Conservation (phyloP, 2,113 vertebrate species). For the Chamaetylas fuelleborni region DNA sequence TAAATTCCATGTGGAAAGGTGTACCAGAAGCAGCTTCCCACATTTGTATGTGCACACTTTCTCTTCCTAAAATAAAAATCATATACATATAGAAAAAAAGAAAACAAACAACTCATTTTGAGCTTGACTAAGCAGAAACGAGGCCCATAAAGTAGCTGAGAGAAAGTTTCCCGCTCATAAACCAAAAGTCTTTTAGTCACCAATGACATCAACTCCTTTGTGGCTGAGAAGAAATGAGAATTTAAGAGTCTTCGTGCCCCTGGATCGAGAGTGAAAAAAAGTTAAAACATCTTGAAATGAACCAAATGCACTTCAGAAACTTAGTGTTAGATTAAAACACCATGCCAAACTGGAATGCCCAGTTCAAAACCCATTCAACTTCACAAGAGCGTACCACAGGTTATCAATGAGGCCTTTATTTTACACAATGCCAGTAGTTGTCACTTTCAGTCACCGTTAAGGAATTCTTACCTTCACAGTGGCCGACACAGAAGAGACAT, state of each 20-base stretch:
- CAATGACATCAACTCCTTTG: constrained; percentile 29
- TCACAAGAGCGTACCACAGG: not conserved
- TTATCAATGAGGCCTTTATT: not conserved
- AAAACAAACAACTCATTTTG: not conserved
- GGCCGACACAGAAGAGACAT: constrained; percentile 83
- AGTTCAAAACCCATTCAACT: not conserved
- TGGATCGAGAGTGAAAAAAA: constrained; percentile 46
- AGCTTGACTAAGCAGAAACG: not conserved
- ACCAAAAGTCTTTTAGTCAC: not conserved
- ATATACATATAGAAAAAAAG: fast-evolving
- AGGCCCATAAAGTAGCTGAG: not conserved
- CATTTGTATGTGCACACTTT: not conserved
- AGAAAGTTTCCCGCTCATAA: constrained; percentile 9
- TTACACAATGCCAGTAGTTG: not conserved
- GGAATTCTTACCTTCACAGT: constrained; percentile 76
- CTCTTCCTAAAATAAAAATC: not conserved
- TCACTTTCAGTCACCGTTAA: not conserved
- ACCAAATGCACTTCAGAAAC: not conserved
- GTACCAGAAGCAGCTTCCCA: not conserved
- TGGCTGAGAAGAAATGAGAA: constrained; percentile 17
- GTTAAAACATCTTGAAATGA: constrained; percentile 39
- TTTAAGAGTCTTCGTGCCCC: constrained; percentile 25
- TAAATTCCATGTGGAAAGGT: not conserved
- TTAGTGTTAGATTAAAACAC: not conserved
- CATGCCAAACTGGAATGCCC: not conserved